Evolutionary conservation across 2,888 invertebrate genomes (phyloP), one percentile per base, ranked within the genome.

Genomic region (Brassicogethes aeneus): DNA sequence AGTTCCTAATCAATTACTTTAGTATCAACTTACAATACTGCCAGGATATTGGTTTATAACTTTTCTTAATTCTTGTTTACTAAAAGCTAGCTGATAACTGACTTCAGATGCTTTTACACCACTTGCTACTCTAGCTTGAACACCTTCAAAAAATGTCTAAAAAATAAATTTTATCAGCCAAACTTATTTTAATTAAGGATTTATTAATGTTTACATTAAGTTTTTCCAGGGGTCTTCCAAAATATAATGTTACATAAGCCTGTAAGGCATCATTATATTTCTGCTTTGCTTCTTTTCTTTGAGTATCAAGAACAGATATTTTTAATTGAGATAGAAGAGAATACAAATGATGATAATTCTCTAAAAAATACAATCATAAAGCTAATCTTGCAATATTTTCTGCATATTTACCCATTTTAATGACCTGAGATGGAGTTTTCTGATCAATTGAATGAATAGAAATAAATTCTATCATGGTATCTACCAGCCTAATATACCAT

Each of bases 91-190:
- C 72, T 97, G 96, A 73, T 92, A 99, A 62, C 95, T 91, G 40
- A 99, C 91, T 75, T 99, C 97, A 32, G 94, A 91, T 62, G 91
- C 90, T 65, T 93, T 94, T 36, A 94, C 92, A 40, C 99, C 97
- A 60, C 86, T 83, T 39, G 88, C 85, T 46, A 97, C 92, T 64
- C 89, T 87, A 47, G 84, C 85, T 69, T 94, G 85, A 40, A 99
- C 94, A 37, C 95, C 94, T 68, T 99, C 97, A 65, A 99, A 96
- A 73, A 99, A 99, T 54, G 80, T 79, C 86, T 94, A 67, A 16
- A 73, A 70, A 51, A 42, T 51, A 45, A 47, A 45, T 7, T 23
- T 7, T 7, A 23, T 7, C 5, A 23, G 23, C 10, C 10, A 23
- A n/a, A n/a, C n/a, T n/a, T n/a, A n/a, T n/a, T n/a, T n/a, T n/a